Base-by-base conservation (phyloP, 2,797 vertebrate genomes). In the Muraenolepis orangiensis region DNA sequence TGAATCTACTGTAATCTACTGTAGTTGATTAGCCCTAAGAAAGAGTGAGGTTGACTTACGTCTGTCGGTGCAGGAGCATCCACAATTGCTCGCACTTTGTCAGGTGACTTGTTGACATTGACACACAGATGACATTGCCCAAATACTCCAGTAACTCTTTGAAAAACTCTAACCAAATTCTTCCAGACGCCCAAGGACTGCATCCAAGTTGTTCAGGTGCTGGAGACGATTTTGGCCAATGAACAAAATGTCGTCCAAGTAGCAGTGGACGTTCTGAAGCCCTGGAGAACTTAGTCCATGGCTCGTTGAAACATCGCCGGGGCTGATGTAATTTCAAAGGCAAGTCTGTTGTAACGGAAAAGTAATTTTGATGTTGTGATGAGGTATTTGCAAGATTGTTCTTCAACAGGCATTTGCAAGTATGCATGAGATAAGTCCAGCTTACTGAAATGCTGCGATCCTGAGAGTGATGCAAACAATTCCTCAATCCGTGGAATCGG, bases 1-100 rank as follows among this genome's bases (percentile, higher is more conserved):
- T 36, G 34, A 74, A 73, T 29, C 36, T 66, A n/a, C 23, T n/a
- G 72, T 66, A 29, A 36, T n/a, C n/a, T n/a, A n/a, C n/a, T n/a
- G n/a, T 66, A 73, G 1, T 73, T 31, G 18, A 61, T 26, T 6
- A 72, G 30, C 12, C 67, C 67, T 12, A 29, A 23, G 16, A 61
- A 32, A n/a, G 30, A 32, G 20, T n/a, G n/a, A 23, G 36, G 72
- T 31, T 64, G 29, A 8, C 28, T 8, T 30, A 64, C 57, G 26
- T 26, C 11, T 5, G 20, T 26, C 2, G 57, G 57, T 64, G 57
- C 20, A 1, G n/a, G 57, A n/a, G 57, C 57, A 1, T 64, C 23
- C 1, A 66, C 29, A 16, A 32, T 31, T 18, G 67, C 31, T 28
- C 38, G 16, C 0, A 70, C 23, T 40, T 70, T 70, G 20, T 70